phyloP scores from a whole-genome alignment of 2,797 vertebrate species.

The Xerus rutilus region DNA sequence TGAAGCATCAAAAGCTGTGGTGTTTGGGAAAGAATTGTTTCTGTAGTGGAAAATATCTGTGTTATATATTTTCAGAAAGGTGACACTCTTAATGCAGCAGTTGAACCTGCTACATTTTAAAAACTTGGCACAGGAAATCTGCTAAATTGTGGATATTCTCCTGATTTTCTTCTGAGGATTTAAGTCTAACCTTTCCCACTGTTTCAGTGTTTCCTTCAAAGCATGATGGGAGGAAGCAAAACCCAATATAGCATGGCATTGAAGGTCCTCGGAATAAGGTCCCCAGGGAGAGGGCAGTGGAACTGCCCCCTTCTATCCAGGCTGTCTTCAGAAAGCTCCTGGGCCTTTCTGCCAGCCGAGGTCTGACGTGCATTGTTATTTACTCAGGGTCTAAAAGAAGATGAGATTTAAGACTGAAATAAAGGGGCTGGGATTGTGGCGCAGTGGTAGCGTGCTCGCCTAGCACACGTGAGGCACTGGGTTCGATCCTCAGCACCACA shows the following conservation, averaged over 20 bases:
- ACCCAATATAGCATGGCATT: not conserved
- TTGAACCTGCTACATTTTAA: constrained; percentile 57
- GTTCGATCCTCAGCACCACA: no score
- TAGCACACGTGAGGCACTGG: no score
- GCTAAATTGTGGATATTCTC: not conserved
- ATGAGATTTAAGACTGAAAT: constrained; percentile 31
- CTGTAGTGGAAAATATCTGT: constrained; percentile 66
- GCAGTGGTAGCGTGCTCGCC: no score
- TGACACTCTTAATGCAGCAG: constrained; percentile 45
- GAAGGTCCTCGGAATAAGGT: not conserved
- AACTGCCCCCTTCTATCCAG: not conserved
- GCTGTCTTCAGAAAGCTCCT: not conserved
- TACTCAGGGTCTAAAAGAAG: constrained; percentile 11
- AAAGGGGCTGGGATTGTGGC: no score
- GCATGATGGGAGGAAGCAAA: not conserved
- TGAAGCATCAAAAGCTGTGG: constrained; percentile 61
- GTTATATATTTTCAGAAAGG: constrained; percentile 66
- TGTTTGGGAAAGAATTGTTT: constrained; percentile 59
- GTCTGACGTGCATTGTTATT: not conserved
- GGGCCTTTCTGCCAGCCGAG: not conserved
- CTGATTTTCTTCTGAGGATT: constrained; percentile 10
- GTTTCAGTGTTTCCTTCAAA: constrained; percentile 56
- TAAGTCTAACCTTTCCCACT: not conserved
- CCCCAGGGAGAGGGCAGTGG: not conserved
- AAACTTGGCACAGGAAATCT: not conserved